These are phyloP conservation scores for Orchesella flavescens DNA, from an alignment of 2,888 invertebrate species.

Conservation along the genomic window DNA sequence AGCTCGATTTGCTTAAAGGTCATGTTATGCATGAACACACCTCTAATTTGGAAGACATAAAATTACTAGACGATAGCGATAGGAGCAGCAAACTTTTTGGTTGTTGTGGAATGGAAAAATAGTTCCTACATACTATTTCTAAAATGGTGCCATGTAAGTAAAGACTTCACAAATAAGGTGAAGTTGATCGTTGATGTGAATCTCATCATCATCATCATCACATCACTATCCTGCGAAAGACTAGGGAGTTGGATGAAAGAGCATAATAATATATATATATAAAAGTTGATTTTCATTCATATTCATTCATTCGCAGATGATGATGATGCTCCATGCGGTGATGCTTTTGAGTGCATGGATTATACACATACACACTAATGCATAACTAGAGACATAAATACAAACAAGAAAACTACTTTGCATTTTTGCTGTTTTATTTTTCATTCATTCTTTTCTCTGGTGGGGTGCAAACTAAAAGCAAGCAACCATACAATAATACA, in stretches of 20 bases:
- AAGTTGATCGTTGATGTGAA: neutral
- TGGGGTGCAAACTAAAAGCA: too few species aligned
- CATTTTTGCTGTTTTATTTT: neutral
- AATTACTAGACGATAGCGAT: conserved; percentile 45
- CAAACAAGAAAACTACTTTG: neutral
- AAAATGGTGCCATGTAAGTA: too few species aligned
- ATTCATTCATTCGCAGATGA: conserved; percentile 18
- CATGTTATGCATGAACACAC: conserved; percentile 57
- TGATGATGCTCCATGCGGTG: neutral
- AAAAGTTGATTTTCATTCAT: conserved; percentile 9
- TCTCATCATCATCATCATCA: too few species aligned
- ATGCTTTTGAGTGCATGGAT: too few species aligned
- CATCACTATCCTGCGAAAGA: too few species aligned
- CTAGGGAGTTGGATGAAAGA: too few species aligned
- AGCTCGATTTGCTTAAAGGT: conserved; percentile 45
- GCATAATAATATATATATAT: too few species aligned
- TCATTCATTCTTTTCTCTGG: conserved; percentile 3
- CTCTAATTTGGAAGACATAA: conserved; percentile 51
- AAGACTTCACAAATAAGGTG: conserved; percentile 2
- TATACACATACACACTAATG: too few species aligned
- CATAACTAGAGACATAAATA: too few species aligned
- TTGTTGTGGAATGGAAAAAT: neutral
- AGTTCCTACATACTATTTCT: too few species aligned
- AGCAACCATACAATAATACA: neutral
- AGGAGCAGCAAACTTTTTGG: conserved; percentile 42